Conservation (phyloP, 2,888 invertebrate species). For the Kuschelorhynchus macadamiae region DNA sequence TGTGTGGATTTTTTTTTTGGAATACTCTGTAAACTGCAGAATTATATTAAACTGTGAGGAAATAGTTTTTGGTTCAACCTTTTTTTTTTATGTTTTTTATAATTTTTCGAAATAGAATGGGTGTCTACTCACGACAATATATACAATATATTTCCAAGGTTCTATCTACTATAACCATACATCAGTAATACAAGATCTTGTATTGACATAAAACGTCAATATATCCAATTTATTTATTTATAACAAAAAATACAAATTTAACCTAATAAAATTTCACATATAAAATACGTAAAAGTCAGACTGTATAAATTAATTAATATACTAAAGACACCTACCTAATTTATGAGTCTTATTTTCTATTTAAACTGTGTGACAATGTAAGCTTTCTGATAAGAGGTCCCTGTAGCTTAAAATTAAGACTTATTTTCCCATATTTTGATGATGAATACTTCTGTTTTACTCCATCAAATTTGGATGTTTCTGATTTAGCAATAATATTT, state of each 20-base stretch:
- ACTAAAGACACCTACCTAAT: conserved; percentile 7
- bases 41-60: too few species aligned
- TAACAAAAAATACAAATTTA: conserved; percentile 9
- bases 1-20: too few species aligned
- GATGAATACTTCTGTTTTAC: conserved; percentile 78
- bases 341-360: conserved; percentile 22
- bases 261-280: conserved; percentile 15
- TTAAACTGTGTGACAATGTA: conserved; percentile 27
- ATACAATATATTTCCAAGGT: too few species aligned
- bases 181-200: too few species aligned
- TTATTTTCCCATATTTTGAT: conserved; percentile 75
- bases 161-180: too few species aligned
- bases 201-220: conserved; percentile 14
- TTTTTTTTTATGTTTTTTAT: too few species aligned
- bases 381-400: conserved; percentile 64
- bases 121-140: too few species aligned
- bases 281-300: conserved; percentile 26
- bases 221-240: conserved; percentile 5
- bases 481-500: conserved; percentile 77
- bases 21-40: too few species aligned
- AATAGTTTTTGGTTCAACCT: too few species aligned
- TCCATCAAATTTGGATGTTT: conserved; percentile 79
- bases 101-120: too few species aligned
- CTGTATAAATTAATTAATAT: conserved; percentile 3
- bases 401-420: conserved; percentile 75